phyloP scores from a whole-genome alignment of 37 sponge, comb jelly and placozoan genomes.

The Oscarella lobularis region DNA sequence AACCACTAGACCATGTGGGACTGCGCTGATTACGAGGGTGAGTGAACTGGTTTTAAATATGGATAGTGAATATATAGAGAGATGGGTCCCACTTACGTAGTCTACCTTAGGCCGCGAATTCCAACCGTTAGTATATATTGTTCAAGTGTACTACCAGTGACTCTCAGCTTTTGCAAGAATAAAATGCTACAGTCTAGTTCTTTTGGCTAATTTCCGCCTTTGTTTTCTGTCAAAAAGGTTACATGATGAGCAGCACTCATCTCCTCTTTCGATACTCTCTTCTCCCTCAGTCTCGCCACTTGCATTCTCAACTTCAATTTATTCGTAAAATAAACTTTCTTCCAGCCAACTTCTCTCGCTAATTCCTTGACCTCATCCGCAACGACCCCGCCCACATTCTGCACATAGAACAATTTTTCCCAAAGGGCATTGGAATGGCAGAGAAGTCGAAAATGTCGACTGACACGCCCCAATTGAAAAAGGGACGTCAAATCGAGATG shows the following conservation, averaged over 20 bases:
- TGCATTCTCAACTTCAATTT: conserved; percentile 53
- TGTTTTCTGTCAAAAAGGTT: too few relatives aligned
- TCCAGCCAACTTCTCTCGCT: conserved; percentile 76
- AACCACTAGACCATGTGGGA: conserved; percentile 5
- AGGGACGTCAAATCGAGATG: conserved; percentile 59
- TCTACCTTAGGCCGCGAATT: too few relatives aligned
- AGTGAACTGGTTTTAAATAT: too few relatives aligned
- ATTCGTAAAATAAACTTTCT: conserved; percentile 90
- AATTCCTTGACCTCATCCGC: conserved; percentile 32
- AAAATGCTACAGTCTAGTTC: too few relatives aligned
- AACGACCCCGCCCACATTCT: background rate
- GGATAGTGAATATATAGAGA: too few relatives aligned
- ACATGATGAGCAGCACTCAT: background rate
- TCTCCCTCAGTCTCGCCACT: background rate
- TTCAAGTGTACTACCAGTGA: too few relatives aligned
- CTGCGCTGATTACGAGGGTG: too few relatives aligned
- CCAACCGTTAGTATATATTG: too few relatives aligned
- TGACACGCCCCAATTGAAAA: conserved; percentile 39
- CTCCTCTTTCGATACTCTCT: background rate
- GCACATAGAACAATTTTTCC: conserved; percentile 50
- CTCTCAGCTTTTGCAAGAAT: too few relatives aligned
- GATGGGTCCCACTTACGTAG: too few relatives aligned
- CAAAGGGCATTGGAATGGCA: conserved; percentile 57
- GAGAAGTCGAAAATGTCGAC: conserved; percentile 30
- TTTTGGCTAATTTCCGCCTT: too few relatives aligned